Evolutionary conservation across 2,888 invertebrate species (phyloP).

Genomic region (Tholera decimalis): DNA sequence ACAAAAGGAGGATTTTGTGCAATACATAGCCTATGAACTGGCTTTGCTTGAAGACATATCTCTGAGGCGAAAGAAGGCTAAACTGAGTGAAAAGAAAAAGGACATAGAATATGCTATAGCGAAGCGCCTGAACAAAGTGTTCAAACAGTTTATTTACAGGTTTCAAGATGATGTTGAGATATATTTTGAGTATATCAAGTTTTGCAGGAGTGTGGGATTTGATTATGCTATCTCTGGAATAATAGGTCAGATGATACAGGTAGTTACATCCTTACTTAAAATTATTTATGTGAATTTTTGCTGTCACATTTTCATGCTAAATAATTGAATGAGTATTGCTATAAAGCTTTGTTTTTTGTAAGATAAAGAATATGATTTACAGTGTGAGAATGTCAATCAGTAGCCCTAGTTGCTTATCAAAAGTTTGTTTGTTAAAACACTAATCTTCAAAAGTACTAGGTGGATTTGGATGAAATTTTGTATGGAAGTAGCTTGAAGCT

Average conservation of each 20-base stretch:
- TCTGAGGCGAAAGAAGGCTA: constrained; percentile 91
- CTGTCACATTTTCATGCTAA: too few relatives aligned
- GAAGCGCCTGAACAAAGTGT: constrained; percentile 94
- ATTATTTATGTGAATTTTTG: too few relatives aligned
- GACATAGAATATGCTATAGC: constrained; percentile 94
- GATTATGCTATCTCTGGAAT: constrained; percentile 90
- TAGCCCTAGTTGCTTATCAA: too few relatives aligned
- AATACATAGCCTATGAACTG: constrained; percentile 94
- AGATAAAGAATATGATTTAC: too few relatives aligned
- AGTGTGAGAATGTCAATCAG: too few relatives aligned
- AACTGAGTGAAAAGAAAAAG: constrained; percentile 92
- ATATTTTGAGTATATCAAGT: constrained; percentile 95
- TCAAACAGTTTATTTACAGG: constrained; percentile 93
- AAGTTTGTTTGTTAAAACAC: too few relatives aligned
- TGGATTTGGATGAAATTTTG: too few relatives aligned
- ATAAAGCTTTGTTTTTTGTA: too few relatives aligned
- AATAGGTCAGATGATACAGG: constrained; percentile 92
- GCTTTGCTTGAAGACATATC: constrained; percentile 93
- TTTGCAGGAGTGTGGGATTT: constrained; percentile 93
- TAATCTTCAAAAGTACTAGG: too few relatives aligned
- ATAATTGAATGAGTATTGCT: too few relatives aligned
- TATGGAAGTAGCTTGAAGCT: too few relatives aligned
- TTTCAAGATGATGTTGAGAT: constrained; percentile 94
- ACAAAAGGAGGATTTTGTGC: constrained; percentile 93
- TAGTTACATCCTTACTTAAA: constrained; percentile 64